Percentiles rank a stretch among this genome's conserved stretches.
These are phyloP conservation scores for Dendrocincla tyrannina DNA, from an alignment of 2,797 vertebrate species.

Conservation along the genomic window DNA sequence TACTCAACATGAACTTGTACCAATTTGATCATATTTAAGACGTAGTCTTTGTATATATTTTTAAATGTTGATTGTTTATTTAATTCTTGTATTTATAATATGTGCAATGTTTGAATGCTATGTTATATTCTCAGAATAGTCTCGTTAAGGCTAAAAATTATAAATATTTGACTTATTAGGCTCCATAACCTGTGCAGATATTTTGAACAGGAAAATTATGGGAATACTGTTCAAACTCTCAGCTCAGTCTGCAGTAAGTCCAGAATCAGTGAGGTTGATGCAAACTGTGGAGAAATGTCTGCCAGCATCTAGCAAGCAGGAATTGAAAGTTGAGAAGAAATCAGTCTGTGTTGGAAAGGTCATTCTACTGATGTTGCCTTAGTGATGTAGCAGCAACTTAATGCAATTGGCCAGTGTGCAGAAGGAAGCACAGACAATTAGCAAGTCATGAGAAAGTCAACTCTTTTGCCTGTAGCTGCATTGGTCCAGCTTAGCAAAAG, in stretches of 20 bases:
- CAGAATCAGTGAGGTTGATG: neutral
- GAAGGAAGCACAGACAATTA: neutral
- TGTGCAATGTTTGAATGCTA: neutral
- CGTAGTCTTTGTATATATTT: neutral
- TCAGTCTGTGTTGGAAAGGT: constrained; percentile 7
- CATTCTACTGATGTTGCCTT: constrained; percentile 30
- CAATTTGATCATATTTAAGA: neutral
- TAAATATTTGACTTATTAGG: neutral
- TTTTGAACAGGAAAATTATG: neutral
- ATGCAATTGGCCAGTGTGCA: neutral
- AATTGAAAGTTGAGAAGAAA: constrained; percentile 31
- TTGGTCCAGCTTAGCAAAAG: neutral
- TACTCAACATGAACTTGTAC: neutral
- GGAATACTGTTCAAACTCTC: neutral
- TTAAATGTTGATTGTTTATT: neutral
- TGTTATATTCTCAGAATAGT: neutral
- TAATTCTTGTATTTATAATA: neutral
- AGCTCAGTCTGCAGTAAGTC: neutral
- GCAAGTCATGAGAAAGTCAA: constrained; percentile 22
- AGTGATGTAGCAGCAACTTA: constrained; percentile 30
- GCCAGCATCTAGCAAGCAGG: neutral
- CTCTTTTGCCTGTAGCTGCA: neutral
- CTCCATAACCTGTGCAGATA: neutral
- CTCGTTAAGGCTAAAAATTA: neutral
- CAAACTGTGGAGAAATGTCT: constrained; percentile 5